phyloP scores from a whole-genome alignment of 2,797 vertebrate genomes.

The Pangasius mekongensis region DNA sequence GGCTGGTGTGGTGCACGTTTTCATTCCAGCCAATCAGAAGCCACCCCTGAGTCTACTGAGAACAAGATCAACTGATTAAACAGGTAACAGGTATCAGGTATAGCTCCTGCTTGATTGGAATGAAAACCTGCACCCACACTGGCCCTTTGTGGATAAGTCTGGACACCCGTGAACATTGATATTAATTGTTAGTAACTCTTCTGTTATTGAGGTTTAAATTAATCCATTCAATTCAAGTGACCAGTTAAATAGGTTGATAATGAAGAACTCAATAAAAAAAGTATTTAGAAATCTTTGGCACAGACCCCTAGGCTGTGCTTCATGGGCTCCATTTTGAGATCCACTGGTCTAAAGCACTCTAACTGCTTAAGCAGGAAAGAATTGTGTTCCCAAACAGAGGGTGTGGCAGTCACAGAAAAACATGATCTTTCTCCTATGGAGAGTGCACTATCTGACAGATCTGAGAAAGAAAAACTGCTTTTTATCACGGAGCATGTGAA shows the following conservation, averaged over 20 bases:
- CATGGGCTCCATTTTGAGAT: neutral
- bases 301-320: neutral
- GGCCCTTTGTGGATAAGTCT: too few relatives aligned
- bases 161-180: too few relatives aligned
- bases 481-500: neutral
- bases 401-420: neutral
- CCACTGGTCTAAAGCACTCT: neutral
- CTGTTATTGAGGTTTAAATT: neutral
- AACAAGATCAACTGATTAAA: too few relatives aligned
- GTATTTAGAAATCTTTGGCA: neutral
- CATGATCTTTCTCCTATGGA: neutral
- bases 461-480: neutral
- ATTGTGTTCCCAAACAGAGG: neutral
- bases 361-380: neutral
- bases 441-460: neutral
- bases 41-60: too few relatives aligned
- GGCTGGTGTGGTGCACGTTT: too few relatives aligned
- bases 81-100: too few relatives aligned
- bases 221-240: neutral
- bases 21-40: too few relatives aligned
- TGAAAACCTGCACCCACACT: too few relatives aligned
- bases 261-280: neutral
- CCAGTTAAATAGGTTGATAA: neutral
- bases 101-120: too few relatives aligned
- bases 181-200: too few relatives aligned